Evolutionary conservation across 2,888 invertebrate species (phyloP).

Genomic region (Cephus rjabovi): DNA sequence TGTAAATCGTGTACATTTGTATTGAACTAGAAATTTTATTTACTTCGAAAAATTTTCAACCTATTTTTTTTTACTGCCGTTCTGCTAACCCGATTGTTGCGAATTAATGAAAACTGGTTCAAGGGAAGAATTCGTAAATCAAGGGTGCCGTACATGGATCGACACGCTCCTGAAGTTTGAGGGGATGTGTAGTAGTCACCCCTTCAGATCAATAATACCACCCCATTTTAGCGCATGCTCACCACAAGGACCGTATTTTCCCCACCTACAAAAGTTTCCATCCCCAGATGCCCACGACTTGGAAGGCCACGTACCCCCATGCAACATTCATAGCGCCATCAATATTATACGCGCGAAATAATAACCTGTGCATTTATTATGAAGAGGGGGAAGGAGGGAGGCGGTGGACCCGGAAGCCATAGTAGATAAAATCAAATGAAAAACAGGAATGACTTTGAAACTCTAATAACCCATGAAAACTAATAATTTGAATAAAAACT

Average conservation of each 20-base stretch:
- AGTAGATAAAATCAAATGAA: background rate
- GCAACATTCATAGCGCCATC: constrained; percentile 64
- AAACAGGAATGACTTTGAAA: background rate
- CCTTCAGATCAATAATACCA: constrained; percentile 64
- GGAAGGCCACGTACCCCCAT: constrained; percentile 50
- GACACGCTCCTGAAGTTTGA: constrained; percentile 50
- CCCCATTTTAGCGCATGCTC: constrained; percentile 56
- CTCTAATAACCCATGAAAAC: too few relatives aligned
- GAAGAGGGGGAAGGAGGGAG: constrained; percentile 28
- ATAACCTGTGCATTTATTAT: constrained; percentile 65
- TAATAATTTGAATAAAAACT: too few relatives aligned
- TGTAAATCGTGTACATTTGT: too few relatives aligned
- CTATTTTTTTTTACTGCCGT: too few relatives aligned
- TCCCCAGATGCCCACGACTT: constrained; percentile 29
- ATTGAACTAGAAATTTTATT: too few relatives aligned
- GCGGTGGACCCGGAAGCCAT: background rate
- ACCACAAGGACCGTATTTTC: constrained; percentile 24
- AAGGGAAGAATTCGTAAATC: constrained; percentile 10
- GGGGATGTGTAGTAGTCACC: constrained; percentile 38
- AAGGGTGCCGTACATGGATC: constrained; percentile 35
- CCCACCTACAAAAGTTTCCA: constrained; percentile 23
- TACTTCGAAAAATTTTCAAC: too few relatives aligned
- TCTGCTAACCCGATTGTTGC: too few relatives aligned
- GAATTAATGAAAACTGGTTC: too few relatives aligned
- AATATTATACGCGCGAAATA: constrained; percentile 66